A percentile compares a stretch with the other conserved stretches of the same genome.
Conservation (phyloP, 2,888 invertebrate genomes). For the Thecophora atra region DNA sequence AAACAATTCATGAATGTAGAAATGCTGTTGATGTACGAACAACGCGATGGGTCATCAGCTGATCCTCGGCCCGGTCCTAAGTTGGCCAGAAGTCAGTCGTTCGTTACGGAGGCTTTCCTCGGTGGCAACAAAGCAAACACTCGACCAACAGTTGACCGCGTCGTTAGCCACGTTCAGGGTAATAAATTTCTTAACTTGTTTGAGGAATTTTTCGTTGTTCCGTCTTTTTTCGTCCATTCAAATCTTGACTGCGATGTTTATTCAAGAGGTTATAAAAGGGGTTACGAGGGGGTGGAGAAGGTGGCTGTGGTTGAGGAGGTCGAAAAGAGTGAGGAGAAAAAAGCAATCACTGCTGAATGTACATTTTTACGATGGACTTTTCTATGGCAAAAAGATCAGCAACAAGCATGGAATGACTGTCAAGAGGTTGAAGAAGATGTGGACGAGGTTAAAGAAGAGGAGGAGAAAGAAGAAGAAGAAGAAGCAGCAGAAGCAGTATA, state of each 20-base stretch:
- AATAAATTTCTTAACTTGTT: constrained; percentile 48
- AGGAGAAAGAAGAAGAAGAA: not conserved
- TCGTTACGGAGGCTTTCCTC: constrained; percentile 18
- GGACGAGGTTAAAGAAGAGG: not conserved
- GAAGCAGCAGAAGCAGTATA: not conserved
- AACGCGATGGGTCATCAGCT: no score
- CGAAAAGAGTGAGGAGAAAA: not conserved
- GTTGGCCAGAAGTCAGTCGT: constrained; percentile 12
- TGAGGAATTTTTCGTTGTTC: no score
- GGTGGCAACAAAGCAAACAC: constrained; percentile 23
- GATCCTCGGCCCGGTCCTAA: no score
- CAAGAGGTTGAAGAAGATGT: not conserved
- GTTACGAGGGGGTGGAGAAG: not conserved
- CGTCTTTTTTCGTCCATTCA: no score
- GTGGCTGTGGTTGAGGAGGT: no score
- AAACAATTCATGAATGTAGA: constrained; percentile 41
- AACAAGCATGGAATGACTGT: not conserved
- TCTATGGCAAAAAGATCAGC: not conserved
- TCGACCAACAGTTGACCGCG: not conserved
- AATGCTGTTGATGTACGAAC: constrained; percentile 24
- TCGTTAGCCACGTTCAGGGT: constrained; percentile 37
- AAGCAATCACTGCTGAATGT: not conserved
- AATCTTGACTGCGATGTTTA: no score
- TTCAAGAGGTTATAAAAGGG: not conserved
- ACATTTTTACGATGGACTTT: constrained; percentile 6